Conservation (phyloP, 1,140 invertebrate species). For the Heliconius hewitsoni region DNA sequence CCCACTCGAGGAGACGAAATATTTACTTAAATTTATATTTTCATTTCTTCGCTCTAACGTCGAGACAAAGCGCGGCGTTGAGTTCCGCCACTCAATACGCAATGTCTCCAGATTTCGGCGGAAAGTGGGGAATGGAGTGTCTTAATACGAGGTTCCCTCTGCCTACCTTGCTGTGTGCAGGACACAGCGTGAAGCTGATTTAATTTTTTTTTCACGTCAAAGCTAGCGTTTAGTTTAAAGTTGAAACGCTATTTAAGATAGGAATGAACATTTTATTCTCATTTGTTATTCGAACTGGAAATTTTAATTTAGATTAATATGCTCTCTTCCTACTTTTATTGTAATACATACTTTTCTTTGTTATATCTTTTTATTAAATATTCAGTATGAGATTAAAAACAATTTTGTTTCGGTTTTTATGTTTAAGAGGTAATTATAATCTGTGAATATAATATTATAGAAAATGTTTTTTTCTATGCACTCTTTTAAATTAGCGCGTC, state of each 20-base stretch:
- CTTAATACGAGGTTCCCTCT: not conserved
- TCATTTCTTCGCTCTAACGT: not conserved
- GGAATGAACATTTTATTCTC: not conserved
- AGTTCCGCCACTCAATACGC: not conserved
- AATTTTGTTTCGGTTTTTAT: not conserved
- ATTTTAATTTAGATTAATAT: conserved; percentile 5
- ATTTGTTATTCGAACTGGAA: conserved; percentile 13
- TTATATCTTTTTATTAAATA: not conserved
- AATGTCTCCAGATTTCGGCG: not conserved
- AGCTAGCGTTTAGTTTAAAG: not conserved
- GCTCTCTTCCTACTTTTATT: not conserved
- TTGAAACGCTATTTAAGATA: not conserved
- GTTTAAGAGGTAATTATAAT: too few relatives aligned
- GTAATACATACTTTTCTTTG: not conserved
- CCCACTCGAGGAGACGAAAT: too few relatives aligned
- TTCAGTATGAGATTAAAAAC: not conserved
- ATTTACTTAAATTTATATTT: too few relatives aligned
- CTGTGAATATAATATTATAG: too few relatives aligned
- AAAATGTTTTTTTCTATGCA: too few relatives aligned
- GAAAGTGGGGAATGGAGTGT: not conserved
- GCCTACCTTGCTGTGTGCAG: not conserved
- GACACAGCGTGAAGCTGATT: not conserved
- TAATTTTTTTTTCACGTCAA: not conserved
- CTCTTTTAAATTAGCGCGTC: too few relatives aligned
- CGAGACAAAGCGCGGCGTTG: not conserved